These are phyloP conservation scores for Pipistrellus nathusii DNA, from an alignment of 2,797 vertebrate genomes.

Conservation along the genomic window DNA sequence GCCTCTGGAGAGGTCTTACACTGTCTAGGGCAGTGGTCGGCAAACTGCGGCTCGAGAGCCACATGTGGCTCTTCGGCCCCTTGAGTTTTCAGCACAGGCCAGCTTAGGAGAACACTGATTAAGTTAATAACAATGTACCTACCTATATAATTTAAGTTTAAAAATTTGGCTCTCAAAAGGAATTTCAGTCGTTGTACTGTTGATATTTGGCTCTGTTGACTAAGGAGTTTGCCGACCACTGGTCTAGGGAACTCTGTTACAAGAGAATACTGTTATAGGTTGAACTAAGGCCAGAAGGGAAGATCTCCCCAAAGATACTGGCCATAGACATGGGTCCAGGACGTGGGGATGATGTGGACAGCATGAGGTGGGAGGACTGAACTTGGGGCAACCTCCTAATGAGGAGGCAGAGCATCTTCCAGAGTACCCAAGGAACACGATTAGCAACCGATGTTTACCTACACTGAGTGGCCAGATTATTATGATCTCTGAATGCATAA, in stretches of 20 bases:
- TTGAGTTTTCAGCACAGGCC: too few relatives aligned
- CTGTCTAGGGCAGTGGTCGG: background rate
- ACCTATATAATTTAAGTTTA: too few relatives aligned
- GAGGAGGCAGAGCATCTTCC: background rate
- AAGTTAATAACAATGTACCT: too few relatives aligned
- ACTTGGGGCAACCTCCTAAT: background rate
- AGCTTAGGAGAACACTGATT: too few relatives aligned
- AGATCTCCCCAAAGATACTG: background rate
- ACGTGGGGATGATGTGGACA: background rate
- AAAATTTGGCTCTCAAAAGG: too few relatives aligned
- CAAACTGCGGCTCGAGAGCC: too few relatives aligned
- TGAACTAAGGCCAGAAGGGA: constrained; percentile 10
- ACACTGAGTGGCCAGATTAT: too few relatives aligned
- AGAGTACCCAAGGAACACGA: background rate
- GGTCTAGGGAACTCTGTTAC: background rate
- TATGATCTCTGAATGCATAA: too few relatives aligned
- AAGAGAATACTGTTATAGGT: background rate
- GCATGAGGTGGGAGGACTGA: background rate
- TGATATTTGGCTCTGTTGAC: too few relatives aligned
- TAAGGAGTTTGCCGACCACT: too few relatives aligned
- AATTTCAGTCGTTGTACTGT: too few relatives aligned
- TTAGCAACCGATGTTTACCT: background rate
- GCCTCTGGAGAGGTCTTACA: background rate
- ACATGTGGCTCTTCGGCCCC: too few relatives aligned
- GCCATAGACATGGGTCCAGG: background rate